Conservation (phyloP, 92 coral and sea anemone species). For the Phenganax subtilis region DNA sequence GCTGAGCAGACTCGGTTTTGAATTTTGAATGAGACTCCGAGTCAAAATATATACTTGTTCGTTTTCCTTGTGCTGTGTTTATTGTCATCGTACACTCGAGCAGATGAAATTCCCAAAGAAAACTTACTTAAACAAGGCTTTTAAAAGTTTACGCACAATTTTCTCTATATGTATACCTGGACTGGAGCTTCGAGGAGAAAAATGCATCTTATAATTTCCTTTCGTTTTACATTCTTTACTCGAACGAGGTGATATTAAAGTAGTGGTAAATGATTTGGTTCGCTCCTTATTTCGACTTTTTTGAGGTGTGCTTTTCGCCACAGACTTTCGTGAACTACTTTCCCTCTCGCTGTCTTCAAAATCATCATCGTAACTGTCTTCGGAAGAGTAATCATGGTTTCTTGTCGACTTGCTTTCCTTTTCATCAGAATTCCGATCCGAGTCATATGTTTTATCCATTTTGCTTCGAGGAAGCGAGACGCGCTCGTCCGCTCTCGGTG, state of each 20-base stretch:
- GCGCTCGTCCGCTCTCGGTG: slow-evolving; percentile 16
- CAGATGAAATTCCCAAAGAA: background rate
- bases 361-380: slow-evolving; percentile 84
- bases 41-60: too few relatives aligned
- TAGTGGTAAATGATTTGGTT: slow-evolving; percentile 44
- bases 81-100: too few relatives aligned
- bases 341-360: slow-evolving; percentile 58
- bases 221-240: slow-evolving; percentile 42
- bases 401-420: slow-evolving; percentile 14
- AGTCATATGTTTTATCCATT: background rate
- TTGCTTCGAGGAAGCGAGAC: slow-evolving; percentile 14
- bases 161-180: slow-evolving; percentile 13
- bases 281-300: slow-evolving; percentile 30
- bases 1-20: too few relatives aligned
- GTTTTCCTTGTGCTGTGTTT: too few relatives aligned
- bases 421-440: background rate
- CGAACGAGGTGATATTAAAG: slow-evolving; percentile 46
- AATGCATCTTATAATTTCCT: background rate
- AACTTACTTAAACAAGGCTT: slow-evolving; percentile 68
- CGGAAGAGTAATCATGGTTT: background rate
- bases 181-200: slow-evolving; percentile 25
- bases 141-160: slow-evolving; percentile 28
- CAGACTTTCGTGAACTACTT: slow-evolving; percentile 43
- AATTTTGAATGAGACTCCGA: too few relatives aligned
- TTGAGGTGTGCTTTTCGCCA: slow-evolving; percentile 28